Percentiles rank a stretch among this genome's conserved stretches.
Conservation (phyloP, 2,888 invertebrate species). For the Xestia c-nigrum region DNA sequence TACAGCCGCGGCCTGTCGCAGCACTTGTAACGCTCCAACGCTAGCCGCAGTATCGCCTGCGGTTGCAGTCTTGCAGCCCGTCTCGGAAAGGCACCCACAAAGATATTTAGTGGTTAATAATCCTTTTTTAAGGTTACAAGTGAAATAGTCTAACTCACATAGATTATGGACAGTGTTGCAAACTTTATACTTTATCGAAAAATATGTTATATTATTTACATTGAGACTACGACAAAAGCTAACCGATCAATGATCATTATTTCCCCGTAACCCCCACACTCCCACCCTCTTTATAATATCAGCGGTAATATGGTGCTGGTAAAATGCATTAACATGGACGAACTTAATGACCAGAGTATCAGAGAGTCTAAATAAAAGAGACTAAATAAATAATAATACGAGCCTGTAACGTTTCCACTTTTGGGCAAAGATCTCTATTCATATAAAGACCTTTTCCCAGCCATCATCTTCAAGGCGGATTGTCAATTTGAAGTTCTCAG, state of each 20-base stretch:
- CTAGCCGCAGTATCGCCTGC: too few relatives aligned
- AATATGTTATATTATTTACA: neutral
- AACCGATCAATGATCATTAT: neutral
- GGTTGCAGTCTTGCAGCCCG: too few relatives aligned
- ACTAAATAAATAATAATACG: conserved; percentile 1
- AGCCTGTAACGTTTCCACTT: too few relatives aligned
- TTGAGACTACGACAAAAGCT: neutral
- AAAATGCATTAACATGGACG: conserved; percentile 35
- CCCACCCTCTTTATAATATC: conserved; percentile 17
- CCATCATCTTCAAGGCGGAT: neutral
- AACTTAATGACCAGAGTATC: conserved; percentile 8
- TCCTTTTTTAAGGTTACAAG: neutral
- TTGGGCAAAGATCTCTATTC: too few relatives aligned
- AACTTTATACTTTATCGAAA: neutral
- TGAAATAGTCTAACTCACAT: neutral
- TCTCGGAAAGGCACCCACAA: too few relatives aligned
- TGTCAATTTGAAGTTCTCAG: neutral
- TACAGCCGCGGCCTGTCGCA: too few relatives aligned
- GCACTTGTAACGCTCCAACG: too few relatives aligned
- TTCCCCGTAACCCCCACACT: neutral
- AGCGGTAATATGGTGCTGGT: conserved; percentile 3
- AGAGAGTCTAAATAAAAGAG: neutral
- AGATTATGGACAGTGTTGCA: too few relatives aligned
- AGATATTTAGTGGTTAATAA: neutral
- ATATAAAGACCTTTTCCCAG: too few relatives aligned